Conservation (phyloP, 1,140 invertebrate genomes). For the Sminthurinus signatus region DNA sequence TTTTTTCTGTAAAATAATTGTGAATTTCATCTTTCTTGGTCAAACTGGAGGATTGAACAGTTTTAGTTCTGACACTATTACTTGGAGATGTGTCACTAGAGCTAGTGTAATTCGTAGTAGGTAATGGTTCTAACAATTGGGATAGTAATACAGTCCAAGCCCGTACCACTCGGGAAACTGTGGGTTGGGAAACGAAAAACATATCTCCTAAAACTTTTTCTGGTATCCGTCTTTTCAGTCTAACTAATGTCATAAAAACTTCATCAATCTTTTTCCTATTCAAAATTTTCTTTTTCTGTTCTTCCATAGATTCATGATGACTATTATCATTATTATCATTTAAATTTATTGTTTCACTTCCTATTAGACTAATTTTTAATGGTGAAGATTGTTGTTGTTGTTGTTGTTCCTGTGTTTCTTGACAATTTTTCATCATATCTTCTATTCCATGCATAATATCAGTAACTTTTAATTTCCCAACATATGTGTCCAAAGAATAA, state of each 20-base stretch:
- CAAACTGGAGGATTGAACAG: background rate
- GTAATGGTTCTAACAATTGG: conserved; percentile 34
- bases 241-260: conserved; percentile 37
- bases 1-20: conserved; percentile 44
- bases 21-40: background rate
- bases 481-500: conserved; percentile 25
- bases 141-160: conserved; percentile 37
- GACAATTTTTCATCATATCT: conserved; percentile 11
- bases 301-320: too few species aligned
- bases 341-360: background rate
- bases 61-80: conserved; percentile 5
- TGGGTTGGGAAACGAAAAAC: conserved; percentile 38
- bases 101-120: background rate
- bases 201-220: conserved; percentile 40
- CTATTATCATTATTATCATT: background rate
- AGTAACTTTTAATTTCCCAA: conserved; percentile 32
- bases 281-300: conserved; percentile 16
- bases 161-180: conserved; percentile 33
- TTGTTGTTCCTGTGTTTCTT: background rate
- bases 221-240: conserved; percentile 33
- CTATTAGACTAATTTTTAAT: background rate
- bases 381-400: background rate
- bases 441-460: conserved; percentile 32
- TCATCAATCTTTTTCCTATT: conserved; percentile 36
- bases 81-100: background rate